Conservation (phyloP, 35 echinoderm and acorn worm genomes). For the Chiridota heheva region DNA sequence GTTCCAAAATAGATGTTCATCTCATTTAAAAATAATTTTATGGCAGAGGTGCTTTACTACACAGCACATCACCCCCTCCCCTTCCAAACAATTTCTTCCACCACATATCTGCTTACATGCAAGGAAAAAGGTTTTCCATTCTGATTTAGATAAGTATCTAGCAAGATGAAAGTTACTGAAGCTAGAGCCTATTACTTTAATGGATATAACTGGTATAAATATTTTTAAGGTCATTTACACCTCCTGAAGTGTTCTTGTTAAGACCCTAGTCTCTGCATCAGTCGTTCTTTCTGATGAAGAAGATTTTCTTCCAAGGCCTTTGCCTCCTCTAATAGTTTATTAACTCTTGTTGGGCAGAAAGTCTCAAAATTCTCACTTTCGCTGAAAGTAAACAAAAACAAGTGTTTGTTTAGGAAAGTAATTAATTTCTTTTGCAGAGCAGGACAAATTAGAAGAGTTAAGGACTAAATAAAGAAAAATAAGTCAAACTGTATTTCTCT, state of each 20-base stretch:
- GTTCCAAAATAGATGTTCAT: too few relatives aligned
- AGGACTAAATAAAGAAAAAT: too few relatives aligned
- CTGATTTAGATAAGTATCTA: too few relatives aligned
- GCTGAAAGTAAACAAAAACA: constrained; percentile 18
- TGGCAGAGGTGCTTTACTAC: too few relatives aligned
- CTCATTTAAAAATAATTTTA: too few relatives aligned
- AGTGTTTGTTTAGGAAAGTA: not conserved
- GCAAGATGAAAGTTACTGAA: too few relatives aligned
- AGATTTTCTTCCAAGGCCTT: constrained; percentile 49
- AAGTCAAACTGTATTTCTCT: not conserved
- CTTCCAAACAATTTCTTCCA: too few relatives aligned
- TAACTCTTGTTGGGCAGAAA: constrained; percentile 43
- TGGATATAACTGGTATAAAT: not conserved
- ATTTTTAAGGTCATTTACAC: not conserved
- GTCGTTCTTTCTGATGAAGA: constrained; percentile 41
- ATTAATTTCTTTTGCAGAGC: not conserved
- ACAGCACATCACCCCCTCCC: too few relatives aligned
- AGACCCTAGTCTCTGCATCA: constrained; percentile 30
- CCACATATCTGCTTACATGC: too few relatives aligned
- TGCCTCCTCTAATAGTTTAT: constrained; percentile 47
- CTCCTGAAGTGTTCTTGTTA: constrained; percentile 32
- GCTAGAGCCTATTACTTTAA: too few relatives aligned
- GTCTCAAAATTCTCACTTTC: constrained; percentile 52
- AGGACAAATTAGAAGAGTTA: too few relatives aligned
- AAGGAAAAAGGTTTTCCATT: too few relatives aligned